Evolutionary conservation across 92 coral and sea anemone species (phyloP), one percentile per base, ranked within the genome.

Genomic region (Paramuricea clavata): DNA sequence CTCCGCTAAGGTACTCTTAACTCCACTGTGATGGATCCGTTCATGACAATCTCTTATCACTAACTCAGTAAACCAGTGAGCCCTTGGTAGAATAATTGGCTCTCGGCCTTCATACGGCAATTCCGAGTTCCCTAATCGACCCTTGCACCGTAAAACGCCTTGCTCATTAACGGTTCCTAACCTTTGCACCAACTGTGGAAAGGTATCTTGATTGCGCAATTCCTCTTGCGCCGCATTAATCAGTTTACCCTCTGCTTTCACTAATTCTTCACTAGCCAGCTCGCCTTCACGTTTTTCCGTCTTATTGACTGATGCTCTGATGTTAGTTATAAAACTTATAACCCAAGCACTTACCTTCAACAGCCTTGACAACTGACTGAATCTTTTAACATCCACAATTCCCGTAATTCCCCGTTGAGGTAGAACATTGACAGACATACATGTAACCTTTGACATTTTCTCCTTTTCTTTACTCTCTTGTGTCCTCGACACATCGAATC

Each of bases 231-330:
- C 83, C 1, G 69, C 17, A 41, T 44, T 78, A 9, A 89, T 57
- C 80, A 80, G 84, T 83, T 60, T 30, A 30, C n/a, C 59, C 69
- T 90, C 88, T 43, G 93, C 90, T 34, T 64, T 79, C 0, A 36
- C 36, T 1, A 90, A 35, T 42, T 90, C 93, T 41, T 35, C 60
- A 25, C 59, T 6, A 17, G 17, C 12, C 54, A 85, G 39, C 78
- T 17, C 52, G 17, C 78, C 83, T 31, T 13, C 22, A 36, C 42
- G 42, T 36, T 36, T 3, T 36, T 36, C 42, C 8, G 42, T 8
- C 8, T 36, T 8, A 36, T 36, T 47, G 16, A 15, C 54, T 1
- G 54, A 47, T 15, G 13, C 54, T 47, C 19, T 47, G 13, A 8
- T 10, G 54, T 10, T 47, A 10, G 54, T 47, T 1, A 47, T 47